These are phyloP conservation scores for Mionectes olivaceus DNA, from an alignment of 2,797 vertebrate genomes.

Conservation along the genomic window DNA sequence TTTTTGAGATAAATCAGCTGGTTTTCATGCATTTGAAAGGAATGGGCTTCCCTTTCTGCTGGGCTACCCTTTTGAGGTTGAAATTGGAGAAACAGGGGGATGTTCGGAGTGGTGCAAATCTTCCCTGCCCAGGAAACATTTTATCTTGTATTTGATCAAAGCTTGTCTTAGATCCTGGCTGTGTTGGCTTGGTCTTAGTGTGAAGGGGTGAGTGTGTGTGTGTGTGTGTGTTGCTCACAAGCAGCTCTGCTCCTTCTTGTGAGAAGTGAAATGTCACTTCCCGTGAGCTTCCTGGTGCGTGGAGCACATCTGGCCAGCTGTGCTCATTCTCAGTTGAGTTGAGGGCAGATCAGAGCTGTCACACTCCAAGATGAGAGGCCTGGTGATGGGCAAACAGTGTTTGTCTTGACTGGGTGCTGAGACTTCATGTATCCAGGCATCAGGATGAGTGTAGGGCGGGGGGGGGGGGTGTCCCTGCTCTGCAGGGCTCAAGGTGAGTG, in stretches of 20 bases:
- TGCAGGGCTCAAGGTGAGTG: neutral
- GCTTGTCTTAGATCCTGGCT: neutral
- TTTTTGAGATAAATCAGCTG: neutral
- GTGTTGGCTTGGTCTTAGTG: rapidly evolving
- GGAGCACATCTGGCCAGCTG: neutral
- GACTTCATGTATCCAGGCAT: rapidly evolving
- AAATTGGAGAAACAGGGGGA: rapidly evolving
- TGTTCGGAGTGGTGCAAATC: neutral
- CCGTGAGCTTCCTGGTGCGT: neutral
- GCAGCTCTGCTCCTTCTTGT: neutral
- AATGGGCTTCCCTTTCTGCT: neutral
- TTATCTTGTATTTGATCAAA: neutral
- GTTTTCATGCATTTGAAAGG: neutral
- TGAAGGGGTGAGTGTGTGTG: no score
- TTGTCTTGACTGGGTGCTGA: neutral
- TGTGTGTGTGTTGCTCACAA: neutral
- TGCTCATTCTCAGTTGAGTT: rapidly evolving
- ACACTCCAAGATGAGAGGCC: neutral
- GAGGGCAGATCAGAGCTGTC: neutral
- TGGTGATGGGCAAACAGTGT: neutral
- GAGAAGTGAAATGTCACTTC: neutral
- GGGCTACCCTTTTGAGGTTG: neutral
- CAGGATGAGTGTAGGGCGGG: neutral
- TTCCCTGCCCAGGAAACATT: neutral
- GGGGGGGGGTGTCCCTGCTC: neutral